Conservation (phyloP, 2,113 vertebrate genomes). For the Macquaria ambigua region DNA sequence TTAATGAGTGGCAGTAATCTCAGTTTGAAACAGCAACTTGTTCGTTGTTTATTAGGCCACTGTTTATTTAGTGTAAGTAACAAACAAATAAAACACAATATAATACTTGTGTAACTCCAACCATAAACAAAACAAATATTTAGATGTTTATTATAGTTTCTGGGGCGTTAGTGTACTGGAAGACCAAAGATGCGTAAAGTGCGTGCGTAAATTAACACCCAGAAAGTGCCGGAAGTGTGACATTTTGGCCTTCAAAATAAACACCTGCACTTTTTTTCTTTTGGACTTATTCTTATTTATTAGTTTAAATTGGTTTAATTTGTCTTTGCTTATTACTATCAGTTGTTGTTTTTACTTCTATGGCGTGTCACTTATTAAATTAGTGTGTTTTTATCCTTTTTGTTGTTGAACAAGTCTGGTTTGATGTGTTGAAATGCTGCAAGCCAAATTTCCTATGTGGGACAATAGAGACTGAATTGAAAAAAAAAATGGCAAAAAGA, state of each 20-base stretch:
- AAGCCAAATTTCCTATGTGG: background rate
- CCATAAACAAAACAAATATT: background rate
- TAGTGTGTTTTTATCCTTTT: background rate
- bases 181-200: background rate
- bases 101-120: background rate
- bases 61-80: no score
- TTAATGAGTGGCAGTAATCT: background rate
- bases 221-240: background rate
- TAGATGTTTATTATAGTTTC: background rate
- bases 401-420: background rate
- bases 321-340: background rate
- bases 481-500: background rate
- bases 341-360: background rate
- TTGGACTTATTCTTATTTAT: background rate
- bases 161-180: background rate
- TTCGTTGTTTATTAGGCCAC: background rate
- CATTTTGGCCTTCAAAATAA: constrained; percentile 39
- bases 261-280: background rate
- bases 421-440: background rate
- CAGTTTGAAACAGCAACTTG: background rate
- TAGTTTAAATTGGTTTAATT: background rate
- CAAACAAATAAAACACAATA: background rate
- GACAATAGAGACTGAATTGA: background rate
- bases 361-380: no score
- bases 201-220: background rate